Conservation (phyloP, 2,888 invertebrate species). For the Scaptomyza polygonia region DNA sequence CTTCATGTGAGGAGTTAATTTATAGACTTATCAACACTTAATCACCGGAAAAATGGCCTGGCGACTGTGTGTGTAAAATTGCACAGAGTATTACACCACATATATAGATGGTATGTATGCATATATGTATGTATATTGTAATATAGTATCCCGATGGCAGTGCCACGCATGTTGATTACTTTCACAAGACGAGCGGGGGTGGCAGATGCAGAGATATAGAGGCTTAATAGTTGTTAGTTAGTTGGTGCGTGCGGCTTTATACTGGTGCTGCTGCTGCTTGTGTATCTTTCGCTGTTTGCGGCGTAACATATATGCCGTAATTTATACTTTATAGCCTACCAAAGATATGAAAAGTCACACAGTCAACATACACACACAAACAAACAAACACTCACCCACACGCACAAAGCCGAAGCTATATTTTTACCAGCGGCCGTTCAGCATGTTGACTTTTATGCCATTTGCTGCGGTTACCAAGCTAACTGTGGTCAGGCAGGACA, state of each 20-base stretch:
- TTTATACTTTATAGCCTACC: conserved; percentile 78
- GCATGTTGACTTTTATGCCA: conserved; percentile 79
- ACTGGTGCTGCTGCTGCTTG: conserved; percentile 2
- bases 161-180: conserved; percentile 76
- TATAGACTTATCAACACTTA: conserved; percentile 80
- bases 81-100: conserved; percentile 47
- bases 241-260: conserved; percentile 70
- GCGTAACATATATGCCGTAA: conserved; percentile 73
- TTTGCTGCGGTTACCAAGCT: conserved; percentile 74
- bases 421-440: conserved; percentile 68
- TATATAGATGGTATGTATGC: not conserved
- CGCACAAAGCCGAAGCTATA: conserved; percentile 57
- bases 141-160: conserved; percentile 32
- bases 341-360: conserved; percentile 76
- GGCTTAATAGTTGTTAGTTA: conserved; percentile 80
- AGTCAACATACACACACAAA: conserved; percentile 15
- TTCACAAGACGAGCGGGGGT: conserved; percentile 24
- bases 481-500: conserved; percentile 72
- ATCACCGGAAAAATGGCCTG: conserved; percentile 78
- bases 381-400: conserved; percentile 14
- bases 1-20: conserved; percentile 65
- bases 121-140: not conserved
- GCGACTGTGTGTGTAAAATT: conserved; percentile 54
- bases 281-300: conserved; percentile 29
- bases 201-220: conserved; percentile 25